Base-by-base conservation (phyloP, 1,140 invertebrate genomes). In the Temnothorax nylanderi region DNA sequence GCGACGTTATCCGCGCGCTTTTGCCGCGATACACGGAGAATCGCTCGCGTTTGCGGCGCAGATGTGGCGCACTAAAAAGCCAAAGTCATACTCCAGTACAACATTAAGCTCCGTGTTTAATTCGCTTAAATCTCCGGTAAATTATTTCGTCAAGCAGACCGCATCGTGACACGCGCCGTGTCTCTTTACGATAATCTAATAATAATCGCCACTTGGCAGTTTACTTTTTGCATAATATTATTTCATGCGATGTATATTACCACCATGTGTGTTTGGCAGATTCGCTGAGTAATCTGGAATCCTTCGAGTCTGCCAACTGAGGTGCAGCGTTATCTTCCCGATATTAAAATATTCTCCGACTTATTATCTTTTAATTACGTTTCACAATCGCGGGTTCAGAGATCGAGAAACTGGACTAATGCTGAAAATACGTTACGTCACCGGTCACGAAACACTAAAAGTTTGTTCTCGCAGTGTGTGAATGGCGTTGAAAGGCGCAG, bases 81-180 rank as follows among this genome's bases (percentile, higher is more conserved):
- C 26, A 37, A 64, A 64, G 74, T 62, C 26, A 62, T 64, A 18
- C 18, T 37, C 16, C 16, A 4, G 13, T 34, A 8, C n/a, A 18
- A 16, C 64, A 21, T 2, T 26, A 67, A 26, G 21, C 41, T 16
- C 10, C 13, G 65, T 26, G 21, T 49, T 47, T 47, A 16, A 47
- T 69, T 26, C 65, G 65, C 2, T 32, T 49, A 49, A 26, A 49
- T 49, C 21, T 32, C 21, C 1, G 41, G 26, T 32, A 49, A 69
- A 49, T 69, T 69, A 69, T 69, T 32, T 69, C 41, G 41, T 69
- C 65, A 69, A 41, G 41, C 65, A 49, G 41, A 44, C 41, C 21
- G 41, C n/a, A 44, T 47, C 41, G 6, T 49, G 37, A 69, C 37
- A 13, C 11, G 41, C 21, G 65, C 34, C 62, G 34, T n/a, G 4